These are phyloP conservation scores for Passer domesticus DNA, from an alignment of 2,113 vertebrate genomes.

Conservation along the genomic window DNA sequence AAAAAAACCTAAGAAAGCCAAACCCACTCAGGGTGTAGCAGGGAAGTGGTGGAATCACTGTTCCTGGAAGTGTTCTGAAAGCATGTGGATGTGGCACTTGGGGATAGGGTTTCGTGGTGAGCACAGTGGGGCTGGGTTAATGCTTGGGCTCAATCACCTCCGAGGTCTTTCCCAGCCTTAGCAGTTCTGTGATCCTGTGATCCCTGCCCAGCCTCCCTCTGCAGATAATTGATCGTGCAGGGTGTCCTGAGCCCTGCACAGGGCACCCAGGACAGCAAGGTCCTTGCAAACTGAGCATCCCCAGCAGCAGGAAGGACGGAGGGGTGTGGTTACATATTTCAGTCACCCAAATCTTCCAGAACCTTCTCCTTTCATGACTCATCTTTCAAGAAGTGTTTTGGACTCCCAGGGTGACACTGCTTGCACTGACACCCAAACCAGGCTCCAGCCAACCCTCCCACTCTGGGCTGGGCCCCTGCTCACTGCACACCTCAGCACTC, in stretches of 20 bases:
- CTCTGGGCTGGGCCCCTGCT: background rate
- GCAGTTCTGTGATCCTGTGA: background rate
- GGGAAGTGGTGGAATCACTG: background rate
- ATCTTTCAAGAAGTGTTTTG: background rate
- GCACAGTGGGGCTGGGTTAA: background rate
- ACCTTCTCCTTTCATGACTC: background rate
- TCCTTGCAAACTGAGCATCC: rapidly evolving
- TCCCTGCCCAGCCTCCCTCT: background rate
- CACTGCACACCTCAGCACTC: background rate
- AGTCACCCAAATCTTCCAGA: background rate
- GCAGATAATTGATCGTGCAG: background rate
- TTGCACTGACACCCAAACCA: too few relatives aligned
- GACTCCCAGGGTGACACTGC: rapidly evolving
- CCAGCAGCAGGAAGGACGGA: background rate
- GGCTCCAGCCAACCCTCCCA: rapidly evolving
- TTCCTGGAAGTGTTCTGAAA: background rate
- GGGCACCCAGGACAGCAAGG: background rate
- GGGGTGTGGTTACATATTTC: background rate
- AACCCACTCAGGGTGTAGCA: background rate
- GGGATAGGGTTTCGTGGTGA: background rate
- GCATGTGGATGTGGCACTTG: background rate
- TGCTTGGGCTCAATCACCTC: background rate
- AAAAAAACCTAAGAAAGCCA: background rate
- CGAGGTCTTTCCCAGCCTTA: background rate
- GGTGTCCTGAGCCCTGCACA: background rate